Percentiles rank a stretch among this genome's conserved stretches.
phyloP scores from a whole-genome alignment of 2,113 vertebrate species.

The Vulpes ferrilata region DNA sequence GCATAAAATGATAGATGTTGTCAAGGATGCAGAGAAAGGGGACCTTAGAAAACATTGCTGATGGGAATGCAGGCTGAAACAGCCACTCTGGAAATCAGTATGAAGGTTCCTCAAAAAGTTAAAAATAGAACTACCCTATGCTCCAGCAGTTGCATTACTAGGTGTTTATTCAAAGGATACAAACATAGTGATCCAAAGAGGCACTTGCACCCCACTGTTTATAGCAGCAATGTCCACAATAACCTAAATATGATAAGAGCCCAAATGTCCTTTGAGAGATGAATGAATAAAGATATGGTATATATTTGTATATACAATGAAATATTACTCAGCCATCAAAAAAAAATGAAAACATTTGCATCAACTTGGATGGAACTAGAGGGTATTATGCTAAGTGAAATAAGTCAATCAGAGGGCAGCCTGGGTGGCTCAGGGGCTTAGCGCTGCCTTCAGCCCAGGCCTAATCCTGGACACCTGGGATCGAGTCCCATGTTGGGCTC shows the following conservation, averaged over 20 bases:
- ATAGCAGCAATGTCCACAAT: neutral
- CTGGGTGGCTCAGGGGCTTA: no score
- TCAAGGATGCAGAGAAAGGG: neutral
- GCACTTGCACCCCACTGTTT: neutral
- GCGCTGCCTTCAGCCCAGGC: no score
- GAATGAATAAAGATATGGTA: neutral
- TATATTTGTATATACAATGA: neutral
- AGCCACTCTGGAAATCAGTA: neutral
- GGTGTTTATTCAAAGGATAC: neutral
- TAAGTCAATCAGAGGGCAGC: neutral
- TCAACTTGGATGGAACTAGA: neutral
- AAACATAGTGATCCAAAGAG: neutral
- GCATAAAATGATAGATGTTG: neutral
- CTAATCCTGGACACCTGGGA: no score
- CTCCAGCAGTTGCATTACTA: neutral
- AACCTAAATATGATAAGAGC: neutral
- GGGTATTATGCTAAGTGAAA: neutral
- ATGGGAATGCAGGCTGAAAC: no score
- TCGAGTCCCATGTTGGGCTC: no score
- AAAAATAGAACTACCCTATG: neutral
- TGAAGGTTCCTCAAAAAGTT: neutral
- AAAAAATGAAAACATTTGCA: neutral
- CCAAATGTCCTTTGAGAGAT: neutral
- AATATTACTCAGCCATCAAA: neutral
- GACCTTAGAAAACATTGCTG: no score